Evolutionary conservation across 2,113 vertebrate genomes (phyloP).

Genomic region (Zootoca vivipara): DNA sequence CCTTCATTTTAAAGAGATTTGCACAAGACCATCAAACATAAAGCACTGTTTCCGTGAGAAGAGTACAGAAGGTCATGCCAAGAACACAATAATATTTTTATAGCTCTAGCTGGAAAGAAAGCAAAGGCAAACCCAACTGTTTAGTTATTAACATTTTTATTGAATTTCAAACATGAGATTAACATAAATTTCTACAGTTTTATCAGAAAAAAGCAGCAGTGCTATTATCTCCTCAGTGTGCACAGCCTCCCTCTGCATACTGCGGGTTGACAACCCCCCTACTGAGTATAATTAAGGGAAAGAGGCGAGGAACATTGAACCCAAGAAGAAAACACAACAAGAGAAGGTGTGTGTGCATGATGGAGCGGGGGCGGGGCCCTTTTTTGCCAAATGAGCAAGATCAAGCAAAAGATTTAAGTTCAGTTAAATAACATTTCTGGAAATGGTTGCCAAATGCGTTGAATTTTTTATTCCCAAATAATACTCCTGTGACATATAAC

Average conservation of each 20-base stretch:
- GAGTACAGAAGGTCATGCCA: background rate
- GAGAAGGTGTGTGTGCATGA: background rate
- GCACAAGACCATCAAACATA: conserved; percentile 1
- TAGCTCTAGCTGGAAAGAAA: conserved; percentile 13
- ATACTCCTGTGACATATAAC: background rate
- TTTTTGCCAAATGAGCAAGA: background rate
- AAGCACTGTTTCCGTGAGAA: background rate
- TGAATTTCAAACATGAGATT: background rate
- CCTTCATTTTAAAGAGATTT: conserved; percentile 9
- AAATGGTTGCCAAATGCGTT: background rate
- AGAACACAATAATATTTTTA: conserved; percentile 6
- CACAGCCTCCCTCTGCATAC: background rate
- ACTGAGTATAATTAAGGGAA: background rate
- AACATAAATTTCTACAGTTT: background rate
- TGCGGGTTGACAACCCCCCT: background rate
- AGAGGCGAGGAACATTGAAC: background rate
- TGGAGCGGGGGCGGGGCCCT: too few species aligned
- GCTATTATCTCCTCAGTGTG: background rate
- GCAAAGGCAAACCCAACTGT: background rate
- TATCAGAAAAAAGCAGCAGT: conserved; percentile 5
- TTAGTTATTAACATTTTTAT: background rate
- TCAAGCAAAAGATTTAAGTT: background rate
- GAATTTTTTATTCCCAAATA: background rate
- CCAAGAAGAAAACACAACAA: background rate
- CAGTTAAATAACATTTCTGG: background rate